These are phyloP conservation scores for Orycteropus afer DNA, from an alignment of 2,113 vertebrate species.

Conservation along the genomic window DNA sequence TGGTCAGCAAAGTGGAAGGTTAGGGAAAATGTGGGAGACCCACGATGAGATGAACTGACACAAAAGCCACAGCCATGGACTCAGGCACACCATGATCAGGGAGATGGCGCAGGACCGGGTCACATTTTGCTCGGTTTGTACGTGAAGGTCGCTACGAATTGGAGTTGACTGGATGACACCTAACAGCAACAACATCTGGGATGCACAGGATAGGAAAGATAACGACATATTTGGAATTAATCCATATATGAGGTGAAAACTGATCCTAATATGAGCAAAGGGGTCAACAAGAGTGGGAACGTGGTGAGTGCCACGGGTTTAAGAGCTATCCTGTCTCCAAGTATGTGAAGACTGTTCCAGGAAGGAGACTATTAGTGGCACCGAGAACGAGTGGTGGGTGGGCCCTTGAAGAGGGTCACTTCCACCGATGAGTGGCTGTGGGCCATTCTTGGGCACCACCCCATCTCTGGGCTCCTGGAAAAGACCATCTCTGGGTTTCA, in stretches of 20 bases:
- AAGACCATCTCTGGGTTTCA: not conserved
- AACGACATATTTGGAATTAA: not conserved
- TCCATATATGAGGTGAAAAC: not conserved
- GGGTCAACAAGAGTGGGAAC: fast-evolving
- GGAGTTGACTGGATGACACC: no score
- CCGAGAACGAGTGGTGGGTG: not conserved
- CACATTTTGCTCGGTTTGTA: no score
- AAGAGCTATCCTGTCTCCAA: not conserved
- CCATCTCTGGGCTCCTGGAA: not conserved
- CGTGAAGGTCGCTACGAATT: no score
- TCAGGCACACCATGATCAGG: no score
- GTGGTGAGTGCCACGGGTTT: not conserved
- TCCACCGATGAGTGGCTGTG: fast-evolving
- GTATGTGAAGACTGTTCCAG: not conserved
- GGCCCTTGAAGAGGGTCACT: not conserved
- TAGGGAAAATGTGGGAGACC: no score
- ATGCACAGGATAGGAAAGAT: not conserved
- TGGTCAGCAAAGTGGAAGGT: no score
- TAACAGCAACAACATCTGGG: not conserved
- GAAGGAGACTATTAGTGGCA: not conserved
- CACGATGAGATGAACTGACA: no score
- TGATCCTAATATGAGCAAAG: not conserved
- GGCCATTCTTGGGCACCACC: not conserved
- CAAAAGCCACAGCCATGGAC: no score
- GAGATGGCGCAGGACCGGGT: no score